A percentile compares a stretch with the other conserved stretches of the same genome.
Evolutionary conservation across 2,797 vertebrate species (phyloP).

Genomic region (Carapus acus): DNA sequence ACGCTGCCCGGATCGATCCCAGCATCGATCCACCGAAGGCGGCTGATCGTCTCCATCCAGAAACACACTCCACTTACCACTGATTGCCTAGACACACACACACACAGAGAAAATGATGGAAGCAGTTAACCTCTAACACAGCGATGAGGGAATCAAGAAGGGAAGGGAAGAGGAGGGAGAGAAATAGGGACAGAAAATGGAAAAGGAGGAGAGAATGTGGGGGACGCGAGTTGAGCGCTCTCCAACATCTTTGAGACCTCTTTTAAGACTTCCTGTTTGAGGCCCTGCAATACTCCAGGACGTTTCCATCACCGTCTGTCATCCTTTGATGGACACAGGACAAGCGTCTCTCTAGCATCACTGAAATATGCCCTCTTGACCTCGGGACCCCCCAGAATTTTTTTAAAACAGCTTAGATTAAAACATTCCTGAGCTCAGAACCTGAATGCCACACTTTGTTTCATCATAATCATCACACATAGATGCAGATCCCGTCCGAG

Average conservation of each 20-base stretch:
- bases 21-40: constrained; percentile 44
- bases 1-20: constrained; percentile 40
- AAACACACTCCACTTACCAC: constrained; percentile 47
- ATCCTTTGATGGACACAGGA: too few species aligned
- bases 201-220: not conserved
- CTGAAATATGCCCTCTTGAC: too few species aligned
- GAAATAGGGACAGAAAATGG: too few species aligned
- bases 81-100: constrained; percentile 35
- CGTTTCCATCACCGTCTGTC: too few species aligned
- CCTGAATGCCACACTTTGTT: not conserved
- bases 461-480: not conserved
- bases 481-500: constrained; percentile 1
- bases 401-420: too few species aligned
- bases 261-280: too few species aligned
- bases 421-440: too few species aligned
- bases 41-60: constrained; percentile 50
- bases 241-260: too few species aligned
- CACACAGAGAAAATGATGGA: constrained; percentile 3
- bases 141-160: not conserved
- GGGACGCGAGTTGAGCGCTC: too few species aligned
- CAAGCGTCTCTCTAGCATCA: too few species aligned
- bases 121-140: constrained; percentile 1
- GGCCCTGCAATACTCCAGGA: too few species aligned
- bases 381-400: too few species aligned
- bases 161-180: not conserved